A percentile compares a stretch with the other conserved stretches of the same genome.
These are phyloP conservation scores for Spodoptera frugiperda DNA, from an alignment of 1,140 invertebrate species.

Conservation along the genomic window DNA sequence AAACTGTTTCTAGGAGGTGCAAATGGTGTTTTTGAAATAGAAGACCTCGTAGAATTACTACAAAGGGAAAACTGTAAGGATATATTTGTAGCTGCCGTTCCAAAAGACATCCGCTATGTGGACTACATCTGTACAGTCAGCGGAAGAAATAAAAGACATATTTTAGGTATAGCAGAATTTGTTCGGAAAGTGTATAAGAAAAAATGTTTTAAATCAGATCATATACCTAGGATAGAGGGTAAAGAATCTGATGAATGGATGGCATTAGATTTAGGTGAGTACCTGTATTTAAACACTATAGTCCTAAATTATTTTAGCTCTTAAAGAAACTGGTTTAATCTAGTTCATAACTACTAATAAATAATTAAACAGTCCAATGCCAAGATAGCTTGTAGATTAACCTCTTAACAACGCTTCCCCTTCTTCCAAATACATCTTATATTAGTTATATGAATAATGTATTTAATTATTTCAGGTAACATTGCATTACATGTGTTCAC, in stretches of 20 bases:
- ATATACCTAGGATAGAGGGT: conserved; percentile 92
- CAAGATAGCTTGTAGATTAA: too few relatives aligned
- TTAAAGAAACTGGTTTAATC: too few relatives aligned
- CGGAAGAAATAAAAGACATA: conserved; percentile 91
- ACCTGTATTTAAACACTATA: too few relatives aligned
- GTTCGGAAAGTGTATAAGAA: conserved; percentile 93
- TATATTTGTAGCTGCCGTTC: conserved; percentile 93
- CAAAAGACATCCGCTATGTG: conserved; percentile 91
- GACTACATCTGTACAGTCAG: conserved; percentile 93
- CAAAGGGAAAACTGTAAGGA: conserved; percentile 92
- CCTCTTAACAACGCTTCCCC: too few relatives aligned
- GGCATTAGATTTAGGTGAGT: conserved; percentile 94
- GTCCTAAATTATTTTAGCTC: too few relatives aligned
- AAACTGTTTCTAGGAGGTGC: conserved; percentile 89
- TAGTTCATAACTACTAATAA: too few relatives aligned
- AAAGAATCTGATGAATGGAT: conserved; percentile 93
- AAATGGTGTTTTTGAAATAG: conserved; percentile 94
- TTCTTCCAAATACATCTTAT: too few relatives aligned
- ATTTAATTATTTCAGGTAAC: conserved; percentile 88
- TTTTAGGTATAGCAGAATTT: conserved; percentile 91
- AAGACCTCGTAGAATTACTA: conserved; percentile 93
- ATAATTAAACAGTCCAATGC: too few relatives aligned
- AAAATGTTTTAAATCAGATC: conserved; percentile 89
- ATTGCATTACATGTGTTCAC: conserved; percentile 97
- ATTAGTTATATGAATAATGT: neutral